Percentiles rank a stretch among this genome's conserved stretches.
Conservation (phyloP, 2,888 invertebrate species). For the Halocaridina rubra region DNA sequence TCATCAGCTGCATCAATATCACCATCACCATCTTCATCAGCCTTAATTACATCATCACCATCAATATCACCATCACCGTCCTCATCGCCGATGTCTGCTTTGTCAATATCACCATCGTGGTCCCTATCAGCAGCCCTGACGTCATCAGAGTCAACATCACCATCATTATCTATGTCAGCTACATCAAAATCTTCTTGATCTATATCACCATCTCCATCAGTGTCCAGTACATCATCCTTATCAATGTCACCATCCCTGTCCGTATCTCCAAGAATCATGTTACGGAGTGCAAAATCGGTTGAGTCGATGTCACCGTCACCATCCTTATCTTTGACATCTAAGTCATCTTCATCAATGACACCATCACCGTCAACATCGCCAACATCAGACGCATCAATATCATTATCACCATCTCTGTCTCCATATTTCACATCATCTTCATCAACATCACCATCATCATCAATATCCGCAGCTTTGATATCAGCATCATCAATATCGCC, state of each 20-base stretch:
- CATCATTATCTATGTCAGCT: constrained; percentile 63
- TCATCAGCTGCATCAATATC: constrained; percentile 63
- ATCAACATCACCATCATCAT: constrained; percentile 56
- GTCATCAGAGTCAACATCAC: constrained; percentile 45
- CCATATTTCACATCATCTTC: constrained; percentile 36
- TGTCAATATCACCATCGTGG: constrained; percentile 58
- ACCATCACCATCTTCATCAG: constrained; percentile 59
- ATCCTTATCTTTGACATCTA: constrained; percentile 54
- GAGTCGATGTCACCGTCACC: constrained; percentile 58
- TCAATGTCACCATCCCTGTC: constrained; percentile 61
- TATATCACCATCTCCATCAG: constrained; percentile 55
- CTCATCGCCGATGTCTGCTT: constrained; percentile 57
- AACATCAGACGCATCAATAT: constrained; percentile 53
- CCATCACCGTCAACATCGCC: constrained; percentile 60
- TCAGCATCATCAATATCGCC: constrained; percentile 47
- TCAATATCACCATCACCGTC: constrained; percentile 60
- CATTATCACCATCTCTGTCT: constrained; percentile 44
- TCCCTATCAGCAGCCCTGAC: constrained; percentile 55
- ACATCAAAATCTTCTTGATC: constrained; percentile 64
- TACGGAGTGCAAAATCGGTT: constrained; percentile 29
- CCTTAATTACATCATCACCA: constrained; percentile 48
- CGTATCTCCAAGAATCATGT: constrained; percentile 52
- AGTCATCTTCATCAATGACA: constrained; percentile 52
- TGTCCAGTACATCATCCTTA: constrained; percentile 58
- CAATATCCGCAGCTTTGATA: constrained; percentile 33